Base-by-base conservation (phyloP, 2,888 invertebrate genomes). In the Fabriciana adippe region DNA sequence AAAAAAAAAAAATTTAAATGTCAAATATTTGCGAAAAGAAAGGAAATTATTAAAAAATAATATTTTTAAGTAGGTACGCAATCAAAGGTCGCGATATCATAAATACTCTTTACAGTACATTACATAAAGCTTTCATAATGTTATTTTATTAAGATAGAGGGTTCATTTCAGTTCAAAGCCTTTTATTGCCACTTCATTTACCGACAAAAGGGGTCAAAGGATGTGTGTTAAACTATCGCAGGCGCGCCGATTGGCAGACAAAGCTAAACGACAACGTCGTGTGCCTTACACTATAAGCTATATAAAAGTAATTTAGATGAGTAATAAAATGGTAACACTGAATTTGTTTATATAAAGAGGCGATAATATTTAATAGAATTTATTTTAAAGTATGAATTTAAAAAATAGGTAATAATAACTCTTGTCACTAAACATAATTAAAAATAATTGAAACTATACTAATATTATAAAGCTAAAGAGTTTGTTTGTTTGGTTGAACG, bases 131-230 rank as follows among this genome's bases (percentile, higher is more conserved):
- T 35, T 51, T 41, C 14, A 61, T 18, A 26, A 53, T 62, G 5
- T 18, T 57, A 56, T 56, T 56, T 62, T 35, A 56, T 45, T 26
- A 18, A 16, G 21, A 26, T 26, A 16, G 14, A n/a, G 35, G 21
- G 11, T 54, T 63, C 53, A 48, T 57, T 64, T 48, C 18, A 55
- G 54, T 54, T 63, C 15, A 67, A 59, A 64, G 54, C 35, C 57
- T 64, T 51, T 67, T 53, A 48, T 18, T 61, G 60, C 45, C 21
- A 51, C 47, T 56, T 60, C 55, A 56, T 35, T 68, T 18, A 41
- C 55, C 60, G 48, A 53, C 56, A 21, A 65, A 63, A 66, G 59
- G 63, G 69, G 68, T 71, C 70, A 71, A 60, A 71, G 70, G 68
- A 71, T 68, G 59, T 64, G 21, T 21, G 66, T 48, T 66, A 50